Evolutionary conservation across 2,888 invertebrate species (phyloP).

Genomic region (Coleophora flavipennella): DNA sequence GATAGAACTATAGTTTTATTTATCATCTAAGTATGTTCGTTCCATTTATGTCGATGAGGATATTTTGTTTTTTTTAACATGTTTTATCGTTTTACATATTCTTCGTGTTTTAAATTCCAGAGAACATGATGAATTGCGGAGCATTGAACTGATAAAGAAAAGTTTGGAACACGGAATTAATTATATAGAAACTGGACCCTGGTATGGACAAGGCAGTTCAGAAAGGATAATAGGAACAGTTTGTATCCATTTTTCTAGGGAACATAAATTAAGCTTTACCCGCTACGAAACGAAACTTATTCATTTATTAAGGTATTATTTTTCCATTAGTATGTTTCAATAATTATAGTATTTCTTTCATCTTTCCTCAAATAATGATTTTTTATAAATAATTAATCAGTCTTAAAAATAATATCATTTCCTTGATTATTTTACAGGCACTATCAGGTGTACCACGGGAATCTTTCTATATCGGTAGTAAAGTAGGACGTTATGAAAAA

Average conservation of each 20-base stretch:
- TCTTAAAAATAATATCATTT: too few relatives aligned
- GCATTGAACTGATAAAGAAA: conserved; percentile 77
- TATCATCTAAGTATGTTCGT: too few relatives aligned
- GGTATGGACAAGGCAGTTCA: conserved; percentile 91
- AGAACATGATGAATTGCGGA: conserved; percentile 75
- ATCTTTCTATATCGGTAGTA: conserved; percentile 92
- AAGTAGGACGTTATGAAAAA: conserved; percentile 88
- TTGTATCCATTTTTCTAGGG: background rate
- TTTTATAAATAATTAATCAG: too few relatives aligned
- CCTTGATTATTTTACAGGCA: conserved; percentile 73
- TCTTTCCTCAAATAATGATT: too few relatives aligned
- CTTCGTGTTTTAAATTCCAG: conserved; percentile 59
- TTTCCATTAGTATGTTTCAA: too few relatives aligned
- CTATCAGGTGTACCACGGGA: conserved; percentile 83
- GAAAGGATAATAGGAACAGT: conserved; percentile 88
- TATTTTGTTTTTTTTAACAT: too few relatives aligned
- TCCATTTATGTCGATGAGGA: too few relatives aligned
- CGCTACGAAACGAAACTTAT: too few relatives aligned
- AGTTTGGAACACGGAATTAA: conserved; percentile 88
- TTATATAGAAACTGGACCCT: conserved; percentile 93
- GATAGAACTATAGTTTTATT: too few relatives aligned
- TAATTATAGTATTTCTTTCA: too few relatives aligned
- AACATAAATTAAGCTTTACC: too few relatives aligned
- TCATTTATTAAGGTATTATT: too few relatives aligned
- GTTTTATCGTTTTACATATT: background rate